Evolutionary conservation across 2,888 invertebrate genomes (phyloP).

Genomic region (Apantesis nais): DNA sequence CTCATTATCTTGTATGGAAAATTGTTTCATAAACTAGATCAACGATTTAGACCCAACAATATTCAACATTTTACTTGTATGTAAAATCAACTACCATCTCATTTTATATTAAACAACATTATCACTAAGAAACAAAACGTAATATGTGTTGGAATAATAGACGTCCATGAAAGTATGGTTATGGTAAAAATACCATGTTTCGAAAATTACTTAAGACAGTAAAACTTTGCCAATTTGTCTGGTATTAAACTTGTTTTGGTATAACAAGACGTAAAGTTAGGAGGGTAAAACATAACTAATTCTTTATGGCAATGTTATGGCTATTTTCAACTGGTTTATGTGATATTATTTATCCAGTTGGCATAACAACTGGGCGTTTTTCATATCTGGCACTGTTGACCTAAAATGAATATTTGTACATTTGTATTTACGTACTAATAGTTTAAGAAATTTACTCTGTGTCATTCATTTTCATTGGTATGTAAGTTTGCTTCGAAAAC

Average conservation of each 20-base stretch:
- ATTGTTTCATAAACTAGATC: background rate
- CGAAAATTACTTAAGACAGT: conserved; percentile 58
- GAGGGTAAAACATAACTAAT: conserved; percentile 49
- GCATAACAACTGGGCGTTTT: conserved; percentile 26
- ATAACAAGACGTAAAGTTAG: conserved; percentile 36
- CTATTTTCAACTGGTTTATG: conserved; percentile 25
- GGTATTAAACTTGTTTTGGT: conserved; percentile 44
- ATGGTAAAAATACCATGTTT: conserved; percentile 44
- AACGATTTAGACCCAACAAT: background rate
- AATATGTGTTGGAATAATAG: conserved; percentile 34
- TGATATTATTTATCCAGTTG: conserved; percentile 55
- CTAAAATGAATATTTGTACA: conserved; percentile 37
- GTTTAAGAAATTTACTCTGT: conserved; percentile 2
- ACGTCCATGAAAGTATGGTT: conserved; percentile 27
- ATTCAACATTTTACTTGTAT: background rate
- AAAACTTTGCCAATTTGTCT: conserved; percentile 56
- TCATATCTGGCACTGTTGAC: conserved; percentile 38
- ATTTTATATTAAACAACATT: background rate
- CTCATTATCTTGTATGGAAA: background rate
- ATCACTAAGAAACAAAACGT: conserved; percentile 21
- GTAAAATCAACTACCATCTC: background rate
- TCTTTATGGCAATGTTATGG: conserved; percentile 30
- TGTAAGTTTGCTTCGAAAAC: background rate
- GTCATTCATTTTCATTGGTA: conserved; percentile 1
- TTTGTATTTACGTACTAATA: conserved; percentile 39